These are phyloP conservation scores for Mimachlamys varia DNA, from an alignment of 2,888 invertebrate genomes.

Conservation along the genomic window DNA sequence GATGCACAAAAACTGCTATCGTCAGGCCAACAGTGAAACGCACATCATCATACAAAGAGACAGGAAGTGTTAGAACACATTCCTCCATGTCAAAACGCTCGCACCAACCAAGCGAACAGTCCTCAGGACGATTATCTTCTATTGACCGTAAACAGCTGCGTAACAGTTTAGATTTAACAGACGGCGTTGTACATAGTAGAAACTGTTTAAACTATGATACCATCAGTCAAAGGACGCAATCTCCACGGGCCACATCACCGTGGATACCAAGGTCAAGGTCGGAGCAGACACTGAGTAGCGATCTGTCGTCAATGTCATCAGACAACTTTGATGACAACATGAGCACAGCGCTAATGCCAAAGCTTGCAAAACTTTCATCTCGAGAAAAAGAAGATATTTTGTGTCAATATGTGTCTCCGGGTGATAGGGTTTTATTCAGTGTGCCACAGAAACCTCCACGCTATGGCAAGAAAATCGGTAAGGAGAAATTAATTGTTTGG, in stretches of 20 bases:
- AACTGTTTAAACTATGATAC: constrained; percentile 41
- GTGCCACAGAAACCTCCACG: constrained; percentile 70
- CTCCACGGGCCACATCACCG: constrained; percentile 40
- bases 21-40: constrained; percentile 53
- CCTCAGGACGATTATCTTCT: not conserved
- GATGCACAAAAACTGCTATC: constrained; percentile 49
- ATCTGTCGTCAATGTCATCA: constrained; percentile 54
- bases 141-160: not conserved
- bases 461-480: constrained; percentile 73
- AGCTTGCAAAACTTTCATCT: constrained; percentile 58
- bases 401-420: constrained; percentile 65
- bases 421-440: constrained; percentile 70
- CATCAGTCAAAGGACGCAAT: constrained; percentile 36
- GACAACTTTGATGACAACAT: constrained; percentile 57
- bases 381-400: constrained; percentile 67
- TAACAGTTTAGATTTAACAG: not conserved
- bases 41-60: constrained; percentile 58
- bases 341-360: constrained; percentile 56
- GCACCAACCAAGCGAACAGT: not conserved
- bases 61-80: not conserved
- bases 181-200: not conserved
- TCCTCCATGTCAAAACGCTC: not conserved
- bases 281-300: constrained; percentile 58
- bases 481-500: constrained; percentile 33
- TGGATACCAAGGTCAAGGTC: constrained; percentile 37